phyloP scores from a whole-genome alignment of 2,113 vertebrate genomes.

The Ictidomys tridecemlineatus region DNA sequence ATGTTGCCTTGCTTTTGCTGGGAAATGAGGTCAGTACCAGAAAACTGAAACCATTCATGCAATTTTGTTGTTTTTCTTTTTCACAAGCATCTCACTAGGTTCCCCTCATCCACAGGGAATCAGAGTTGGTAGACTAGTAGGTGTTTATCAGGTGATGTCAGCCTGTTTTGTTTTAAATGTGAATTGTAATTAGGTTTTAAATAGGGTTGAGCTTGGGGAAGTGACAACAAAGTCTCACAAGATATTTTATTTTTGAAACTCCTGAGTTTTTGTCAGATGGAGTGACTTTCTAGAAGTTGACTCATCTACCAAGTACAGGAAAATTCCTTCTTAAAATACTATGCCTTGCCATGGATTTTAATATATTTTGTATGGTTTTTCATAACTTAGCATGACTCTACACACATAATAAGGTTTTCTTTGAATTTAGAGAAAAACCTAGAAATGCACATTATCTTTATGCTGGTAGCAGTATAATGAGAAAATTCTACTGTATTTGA shows the following conservation, averaged over 20 bases:
- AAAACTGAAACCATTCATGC: not conserved
- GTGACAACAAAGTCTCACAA: not conserved
- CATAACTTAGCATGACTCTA: not conserved
- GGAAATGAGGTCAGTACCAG: not conserved
- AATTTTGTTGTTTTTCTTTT: not conserved
- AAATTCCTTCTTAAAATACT: not conserved
- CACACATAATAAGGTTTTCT: not conserved
- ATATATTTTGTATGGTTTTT: not conserved
- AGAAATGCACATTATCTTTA: not conserved
- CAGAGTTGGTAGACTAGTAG: not conserved
- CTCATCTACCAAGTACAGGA: not conserved
- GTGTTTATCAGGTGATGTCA: slow-evolving; percentile 28
- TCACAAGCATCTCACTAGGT: not conserved
- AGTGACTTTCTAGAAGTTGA: not conserved
- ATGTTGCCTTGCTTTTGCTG: not conserved
- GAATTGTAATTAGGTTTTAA: slow-evolving; percentile 38
- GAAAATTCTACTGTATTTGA: slow-evolving; percentile 32
- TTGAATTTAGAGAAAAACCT: not conserved
- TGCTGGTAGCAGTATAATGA: not conserved
- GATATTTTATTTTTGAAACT: slow-evolving; percentile 32
- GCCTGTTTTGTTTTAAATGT: slow-evolving; percentile 20
- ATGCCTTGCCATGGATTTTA: not conserved
- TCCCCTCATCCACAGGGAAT: not conserved
- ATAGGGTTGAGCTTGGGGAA: not conserved
- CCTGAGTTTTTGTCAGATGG: not conserved